Base-by-base conservation (phyloP, 2,888 invertebrate species). In the Amphipyra berbera region DNA sequence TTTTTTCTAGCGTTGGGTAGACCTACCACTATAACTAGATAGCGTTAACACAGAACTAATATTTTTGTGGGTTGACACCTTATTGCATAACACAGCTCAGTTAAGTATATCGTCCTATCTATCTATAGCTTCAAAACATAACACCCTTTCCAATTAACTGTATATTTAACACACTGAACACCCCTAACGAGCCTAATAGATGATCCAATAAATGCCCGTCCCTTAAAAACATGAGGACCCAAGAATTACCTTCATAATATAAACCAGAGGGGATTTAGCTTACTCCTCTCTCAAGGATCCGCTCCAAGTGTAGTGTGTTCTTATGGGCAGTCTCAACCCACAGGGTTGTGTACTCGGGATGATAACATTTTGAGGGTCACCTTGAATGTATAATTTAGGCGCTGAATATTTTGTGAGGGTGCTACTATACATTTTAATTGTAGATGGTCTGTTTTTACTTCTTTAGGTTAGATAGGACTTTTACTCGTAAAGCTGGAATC, bases 351-450 rank as follows among this genome's bases (percentile, higher is more conserved):
- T 59, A 59, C 48, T 55, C 53, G 38, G 45, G 38, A 40, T 50
- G 56, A 61, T 57, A 58, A 64, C 60, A 65, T 69, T 59, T 65
- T 21, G 42, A 44, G 49, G 38, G 48, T 41, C 48, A 48, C 54
- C 46, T 59, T 70, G 70, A 67, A 70, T 70, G 13, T 58, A 54
- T 61, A 70, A 70, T 70, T 54, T 57, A 6, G 37, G 9, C 1
- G 30, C 7, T 14, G 40, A 47, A 50, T 61, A 52, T 52, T 27
- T 47, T 47, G 47, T 47, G 5, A 40, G 44, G 46, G 46, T 57
- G 40, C 38, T 15, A 35, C 21, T 5, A 9, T 35, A 50, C 44
- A 50, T 49, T 72, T 60, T 46, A 54, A 60, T 66, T 44, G 40
- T 41, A 27, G 30, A 14, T 35, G 10, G 37, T 35, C 50, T 46